Conservation (phyloP, 2,888 invertebrate genomes). For the Microchrysa polita region DNA sequence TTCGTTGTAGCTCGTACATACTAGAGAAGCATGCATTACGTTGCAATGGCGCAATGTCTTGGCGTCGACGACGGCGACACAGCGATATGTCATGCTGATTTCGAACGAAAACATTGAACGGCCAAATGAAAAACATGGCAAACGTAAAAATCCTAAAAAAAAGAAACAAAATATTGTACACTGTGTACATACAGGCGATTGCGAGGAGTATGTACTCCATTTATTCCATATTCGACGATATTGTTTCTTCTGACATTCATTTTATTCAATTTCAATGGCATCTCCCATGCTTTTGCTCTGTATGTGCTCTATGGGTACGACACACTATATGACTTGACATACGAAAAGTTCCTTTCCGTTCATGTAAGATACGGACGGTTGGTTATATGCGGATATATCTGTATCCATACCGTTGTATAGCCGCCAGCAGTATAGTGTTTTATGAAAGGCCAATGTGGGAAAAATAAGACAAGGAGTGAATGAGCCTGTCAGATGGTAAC, state of each 20-base stretch:
- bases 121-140: constrained; percentile 16
- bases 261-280: constrained; percentile 41
- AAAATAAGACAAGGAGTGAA: background rate
- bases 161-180: no score
- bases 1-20: no score
- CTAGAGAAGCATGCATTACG: background rate
- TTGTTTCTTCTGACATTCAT: constrained; percentile 35
- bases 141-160: constrained; percentile 23
- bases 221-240: constrained; percentile 16
- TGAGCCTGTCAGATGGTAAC: constrained; percentile 14
- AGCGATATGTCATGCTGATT: constrained; percentile 39
- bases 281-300: constrained; percentile 16
- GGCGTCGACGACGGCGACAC: constrained; percentile 4
- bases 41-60: constrained; percentile 1
- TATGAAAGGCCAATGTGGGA: constrained; percentile 4
- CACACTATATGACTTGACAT: constrained; percentile 15
- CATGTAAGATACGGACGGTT: background rate
- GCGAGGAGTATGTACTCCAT: constrained; percentile 18
- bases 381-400: no score
- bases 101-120: constrained; percentile 31
- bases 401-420: no score
- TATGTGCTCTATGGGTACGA: background rate
- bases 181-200: constrained; percentile 4
- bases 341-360: constrained; percentile 2
- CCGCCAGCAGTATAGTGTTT: no score